phyloP scores from a whole-genome alignment of 2,113 vertebrate genomes.

The Chloropsis hardwickii region DNA sequence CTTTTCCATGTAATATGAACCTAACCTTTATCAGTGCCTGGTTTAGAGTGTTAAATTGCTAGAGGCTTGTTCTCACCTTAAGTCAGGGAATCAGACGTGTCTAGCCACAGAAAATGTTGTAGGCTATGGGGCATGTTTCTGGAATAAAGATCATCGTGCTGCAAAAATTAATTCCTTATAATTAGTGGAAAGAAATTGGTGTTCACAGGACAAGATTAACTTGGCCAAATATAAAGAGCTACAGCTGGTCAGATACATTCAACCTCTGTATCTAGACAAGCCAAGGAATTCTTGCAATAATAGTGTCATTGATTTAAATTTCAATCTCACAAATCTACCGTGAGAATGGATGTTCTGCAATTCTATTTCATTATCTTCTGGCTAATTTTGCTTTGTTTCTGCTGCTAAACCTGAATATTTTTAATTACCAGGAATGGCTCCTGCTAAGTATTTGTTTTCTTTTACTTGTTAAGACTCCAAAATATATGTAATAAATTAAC shows the following conservation, averaged over 20 bases:
- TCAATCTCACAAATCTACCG: background rate
- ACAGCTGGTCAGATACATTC: background rate
- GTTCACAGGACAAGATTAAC: background rate
- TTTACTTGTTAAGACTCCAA: background rate
- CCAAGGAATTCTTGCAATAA: background rate
- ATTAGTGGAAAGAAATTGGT: background rate
- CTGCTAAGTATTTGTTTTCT: background rate
- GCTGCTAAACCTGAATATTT: background rate
- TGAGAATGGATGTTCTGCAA: background rate
- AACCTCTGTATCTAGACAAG: background rate
- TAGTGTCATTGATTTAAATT: background rate
- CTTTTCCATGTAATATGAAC: background rate
- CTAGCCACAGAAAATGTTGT: background rate
- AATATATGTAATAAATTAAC: background rate
- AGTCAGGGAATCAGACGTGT: background rate
- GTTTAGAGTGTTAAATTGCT: background rate
- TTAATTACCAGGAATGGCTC: background rate
- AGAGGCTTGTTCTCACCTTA: background rate
- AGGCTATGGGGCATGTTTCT: rapidly evolving
- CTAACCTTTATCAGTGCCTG: background rate
- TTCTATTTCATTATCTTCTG: slow-evolving; percentile 5
- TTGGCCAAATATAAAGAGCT: background rate
- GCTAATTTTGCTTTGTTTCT: slow-evolving; percentile 5
- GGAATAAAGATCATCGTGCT: background rate
- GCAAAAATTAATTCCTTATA: background rate